Conservation (phyloP, 2,113 vertebrate genomes). For the Australoheros scitulus region DNA sequence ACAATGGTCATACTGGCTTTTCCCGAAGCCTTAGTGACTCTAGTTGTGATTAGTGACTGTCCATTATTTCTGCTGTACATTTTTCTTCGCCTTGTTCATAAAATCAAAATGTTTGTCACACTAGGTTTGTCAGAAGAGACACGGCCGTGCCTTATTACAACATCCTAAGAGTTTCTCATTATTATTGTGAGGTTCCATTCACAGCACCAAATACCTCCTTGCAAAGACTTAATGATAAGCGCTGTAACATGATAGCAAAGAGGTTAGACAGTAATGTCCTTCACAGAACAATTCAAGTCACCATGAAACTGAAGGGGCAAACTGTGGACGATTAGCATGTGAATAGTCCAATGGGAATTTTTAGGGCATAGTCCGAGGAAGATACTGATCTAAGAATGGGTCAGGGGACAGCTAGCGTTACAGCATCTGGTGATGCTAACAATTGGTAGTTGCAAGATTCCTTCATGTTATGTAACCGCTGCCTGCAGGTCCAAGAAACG, state of each 20-base stretch:
- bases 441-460: conserved; percentile 34
- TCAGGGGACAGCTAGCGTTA: conserved; percentile 67
- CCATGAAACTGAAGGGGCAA: conserved; percentile 37
- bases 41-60: background rate
- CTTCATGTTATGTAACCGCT: conserved; percentile 39
- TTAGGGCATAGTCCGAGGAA: conserved; percentile 16
- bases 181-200: background rate
- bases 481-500: conserved; percentile 30
- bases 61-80: background rate
- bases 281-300: conserved; percentile 42
- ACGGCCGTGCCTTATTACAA: background rate
- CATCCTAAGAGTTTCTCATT: background rate
- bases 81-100: background rate
- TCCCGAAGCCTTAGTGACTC: background rate
- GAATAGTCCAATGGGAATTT: conserved; percentile 52
- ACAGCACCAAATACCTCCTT: conserved; percentile 1
- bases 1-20: background rate
- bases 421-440: conserved; percentile 53
- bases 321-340: conserved; percentile 68
- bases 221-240: conserved; percentile 36
- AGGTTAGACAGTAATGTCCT: conserved; percentile 49
- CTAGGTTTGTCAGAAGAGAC: background rate
- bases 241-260: conserved; percentile 59
- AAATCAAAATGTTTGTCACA: background rate
- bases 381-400: conserved; percentile 64